Evolutionary conservation across 2,888 invertebrate genomes (phyloP).

Genomic region (Apotomis betuletana): DNA sequence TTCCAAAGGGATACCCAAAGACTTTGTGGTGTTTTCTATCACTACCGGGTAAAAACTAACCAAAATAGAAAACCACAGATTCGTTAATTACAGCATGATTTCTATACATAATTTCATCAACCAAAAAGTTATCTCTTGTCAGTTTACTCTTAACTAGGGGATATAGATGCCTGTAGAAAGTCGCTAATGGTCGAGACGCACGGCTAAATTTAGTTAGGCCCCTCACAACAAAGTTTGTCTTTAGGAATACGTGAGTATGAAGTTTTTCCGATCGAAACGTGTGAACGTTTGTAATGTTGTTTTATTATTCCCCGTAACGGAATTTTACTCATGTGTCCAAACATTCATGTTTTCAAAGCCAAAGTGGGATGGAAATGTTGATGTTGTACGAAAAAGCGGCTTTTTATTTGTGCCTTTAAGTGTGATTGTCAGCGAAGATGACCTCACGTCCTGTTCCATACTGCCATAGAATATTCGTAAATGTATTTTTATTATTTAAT

Average conservation of each 20-base stretch:
- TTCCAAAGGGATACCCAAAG: no score
- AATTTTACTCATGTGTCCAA: slow-evolving; percentile 35
- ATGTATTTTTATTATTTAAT: no score
- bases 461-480: no score
- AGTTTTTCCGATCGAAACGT: slow-evolving; percentile 45
- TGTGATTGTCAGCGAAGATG: no score
- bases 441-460: no score
- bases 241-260: slow-evolving; percentile 45
- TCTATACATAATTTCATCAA: no score
- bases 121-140: slow-evolving; percentile 11
- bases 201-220: slow-evolving; percentile 46
- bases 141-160: slow-evolving; percentile 24
- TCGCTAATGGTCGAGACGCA: slow-evolving; percentile 44
- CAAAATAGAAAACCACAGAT: no score
- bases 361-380: neutral
- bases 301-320: slow-evolving; percentile 24
- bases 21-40: no score
- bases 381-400: neutral
- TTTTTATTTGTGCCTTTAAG: no score
- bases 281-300: slow-evolving; percentile 43
- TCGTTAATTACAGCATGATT: no score
- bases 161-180: slow-evolving; percentile 37
- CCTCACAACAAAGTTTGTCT: slow-evolving; percentile 42
- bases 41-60: no score
- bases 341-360: slow-evolving; percentile 19